Evolutionary conservation across 1,140 invertebrate genomes (phyloP).

Genomic region (Diachasmimorpha longicaudata): DNA sequence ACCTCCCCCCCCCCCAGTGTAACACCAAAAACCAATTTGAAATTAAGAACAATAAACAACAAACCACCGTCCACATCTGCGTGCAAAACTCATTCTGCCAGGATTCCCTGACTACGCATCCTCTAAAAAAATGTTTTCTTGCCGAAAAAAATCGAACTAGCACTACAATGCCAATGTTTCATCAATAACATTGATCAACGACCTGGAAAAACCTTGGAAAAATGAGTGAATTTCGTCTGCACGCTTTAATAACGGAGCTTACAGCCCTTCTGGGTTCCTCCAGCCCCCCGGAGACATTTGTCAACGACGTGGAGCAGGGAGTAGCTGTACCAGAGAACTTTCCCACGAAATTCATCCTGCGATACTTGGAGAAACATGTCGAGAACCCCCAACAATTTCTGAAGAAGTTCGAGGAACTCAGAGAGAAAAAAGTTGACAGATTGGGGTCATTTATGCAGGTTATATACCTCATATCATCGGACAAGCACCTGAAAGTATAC

Average conservation of each 20-base stretch:
- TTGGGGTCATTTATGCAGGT: conserved; percentile 62
- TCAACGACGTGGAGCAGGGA: conserved; percentile 62
- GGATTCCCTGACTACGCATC: too few species aligned
- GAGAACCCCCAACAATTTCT: conserved; percentile 57
- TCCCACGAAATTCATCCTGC: conserved; percentile 54
- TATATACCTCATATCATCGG: conserved; percentile 60
- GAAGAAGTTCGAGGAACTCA: conserved; percentile 64
- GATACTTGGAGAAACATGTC: conserved; percentile 55
- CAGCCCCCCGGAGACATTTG: conserved; percentile 58
- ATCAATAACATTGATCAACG: neutral
- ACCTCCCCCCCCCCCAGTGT: too few species aligned
- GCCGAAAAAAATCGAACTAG: too few species aligned
- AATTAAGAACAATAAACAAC: too few species aligned
- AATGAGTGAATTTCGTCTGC: conserved; percentile 66
- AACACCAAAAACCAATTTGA: too few species aligned
- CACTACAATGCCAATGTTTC: neutral
- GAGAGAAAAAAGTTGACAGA: conserved; percentile 64
- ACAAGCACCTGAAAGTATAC: conserved; percentile 59
- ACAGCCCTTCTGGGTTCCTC: conserved; percentile 59
- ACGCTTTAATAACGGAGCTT: conserved; percentile 60
- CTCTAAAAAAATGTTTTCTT: too few species aligned
- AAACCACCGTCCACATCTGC: too few species aligned
- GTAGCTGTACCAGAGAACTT: conserved; percentile 42
- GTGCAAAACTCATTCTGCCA: too few species aligned
- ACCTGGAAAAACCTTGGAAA: conserved; percentile 7